Evolutionary conservation across 2,113 vertebrate species (phyloP).

Genomic region (Anguilla rostrata): DNA sequence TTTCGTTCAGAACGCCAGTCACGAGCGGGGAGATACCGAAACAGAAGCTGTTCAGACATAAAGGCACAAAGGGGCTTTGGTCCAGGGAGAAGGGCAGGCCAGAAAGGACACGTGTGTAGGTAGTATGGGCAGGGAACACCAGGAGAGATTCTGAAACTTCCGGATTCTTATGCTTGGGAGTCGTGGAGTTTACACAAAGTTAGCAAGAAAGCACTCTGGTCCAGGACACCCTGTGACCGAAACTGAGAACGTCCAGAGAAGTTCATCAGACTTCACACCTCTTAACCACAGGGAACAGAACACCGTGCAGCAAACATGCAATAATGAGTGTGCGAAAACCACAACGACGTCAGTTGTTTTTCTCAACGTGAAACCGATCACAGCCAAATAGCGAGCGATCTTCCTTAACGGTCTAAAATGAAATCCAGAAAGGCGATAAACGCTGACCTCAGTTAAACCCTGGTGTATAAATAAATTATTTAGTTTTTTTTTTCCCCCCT

Average conservation of each 20-base stretch:
- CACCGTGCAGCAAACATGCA: too few relatives aligned
- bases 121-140: background rate
- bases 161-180: background rate
- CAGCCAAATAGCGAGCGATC: too few relatives aligned
- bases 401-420: too few relatives aligned
- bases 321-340: too few relatives aligned
- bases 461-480: too few relatives aligned
- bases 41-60: background rate
- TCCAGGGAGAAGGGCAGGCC: background rate
- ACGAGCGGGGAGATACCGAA: background rate
- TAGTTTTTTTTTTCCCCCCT: too few relatives aligned
- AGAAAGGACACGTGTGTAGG: background rate
- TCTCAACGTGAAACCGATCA: too few relatives aligned
- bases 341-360: too few relatives aligned
- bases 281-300: background rate
- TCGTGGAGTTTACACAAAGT: background rate
- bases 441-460: too few relatives aligned
- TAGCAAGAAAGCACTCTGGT: background rate
- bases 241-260: background rate
- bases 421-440: too few relatives aligned
- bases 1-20: background rate
- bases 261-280: background rate
- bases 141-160: background rate
- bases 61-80: background rate
- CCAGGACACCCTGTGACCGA: too few relatives aligned